A percentile compares a stretch with the other conserved stretches of the same genome.
Evolutionary conservation across 2,888 invertebrate species (phyloP).

Genomic region (Ceraclea dissimilis): DNA sequence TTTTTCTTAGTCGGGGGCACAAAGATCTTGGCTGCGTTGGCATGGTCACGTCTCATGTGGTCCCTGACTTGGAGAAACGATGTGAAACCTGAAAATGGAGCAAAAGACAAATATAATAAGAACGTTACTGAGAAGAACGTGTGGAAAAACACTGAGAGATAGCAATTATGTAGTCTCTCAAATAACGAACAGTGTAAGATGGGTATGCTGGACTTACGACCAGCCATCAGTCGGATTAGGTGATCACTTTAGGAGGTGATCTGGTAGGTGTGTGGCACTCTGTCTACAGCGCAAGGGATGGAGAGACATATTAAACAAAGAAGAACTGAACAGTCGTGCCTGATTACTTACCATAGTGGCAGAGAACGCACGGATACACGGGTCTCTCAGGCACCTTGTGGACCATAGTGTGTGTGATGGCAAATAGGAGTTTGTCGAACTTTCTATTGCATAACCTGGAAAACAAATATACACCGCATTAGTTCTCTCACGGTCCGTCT

Average conservation of each 20-base stretch:
- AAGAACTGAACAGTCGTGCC: no score
- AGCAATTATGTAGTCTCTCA: no score
- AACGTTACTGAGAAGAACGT: no score
- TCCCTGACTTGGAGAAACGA: slow-evolving; percentile 19
- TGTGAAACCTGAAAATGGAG: slow-evolving; percentile 19
- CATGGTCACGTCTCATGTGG: slow-evolving; percentile 19
- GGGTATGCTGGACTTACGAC: no score
- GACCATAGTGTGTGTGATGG: slow-evolving; percentile 17
- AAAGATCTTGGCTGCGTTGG: not conserved
- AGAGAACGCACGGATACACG: slow-evolving; percentile 22
- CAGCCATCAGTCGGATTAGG: no score
- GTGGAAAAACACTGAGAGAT: no score
- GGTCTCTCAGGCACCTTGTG: slow-evolving; percentile 20
- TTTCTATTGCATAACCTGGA: slow-evolving; percentile 19
- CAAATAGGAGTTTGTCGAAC: slow-evolving; percentile 7
- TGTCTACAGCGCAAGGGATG: no score
- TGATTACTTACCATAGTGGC: slow-evolving; percentile 22
- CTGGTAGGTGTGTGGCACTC: not conserved
- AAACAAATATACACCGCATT: no score
- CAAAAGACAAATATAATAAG: no score
- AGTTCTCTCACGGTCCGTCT: no score
- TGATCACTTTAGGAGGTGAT: not conserved
- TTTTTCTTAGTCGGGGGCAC: not conserved
- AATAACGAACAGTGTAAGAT: no score
- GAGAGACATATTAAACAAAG: not conserved